Evolutionary conservation across 2,888 invertebrate species (phyloP), one percentile per base, ranked within the genome.

Genomic region (Lapara coniferarum): DNA sequence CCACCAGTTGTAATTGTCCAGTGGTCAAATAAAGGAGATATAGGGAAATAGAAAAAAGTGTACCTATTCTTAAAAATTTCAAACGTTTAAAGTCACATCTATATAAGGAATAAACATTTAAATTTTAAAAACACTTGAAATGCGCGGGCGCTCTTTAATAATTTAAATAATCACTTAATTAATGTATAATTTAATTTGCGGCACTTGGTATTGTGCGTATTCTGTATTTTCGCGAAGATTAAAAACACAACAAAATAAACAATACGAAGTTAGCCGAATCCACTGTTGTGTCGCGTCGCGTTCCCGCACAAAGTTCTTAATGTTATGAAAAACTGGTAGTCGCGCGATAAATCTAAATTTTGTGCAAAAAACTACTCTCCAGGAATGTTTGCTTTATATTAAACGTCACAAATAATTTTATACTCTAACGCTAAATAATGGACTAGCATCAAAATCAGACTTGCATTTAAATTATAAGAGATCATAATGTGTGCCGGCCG

Each of bases 381-480:
- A 55, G 46, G 49, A 63, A 63, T 63, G 46, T 63, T 49, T 49
- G 63, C 19, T 19, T 63, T 63, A 63, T 49, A 63, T 59, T 63
- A 49, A 49, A 63, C 13, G n/a, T 49, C 49, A 66, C 69, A 75
- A 78, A 78, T 77, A 73, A 77, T 74, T 72, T 66, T 69, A 72
- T 74, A 75, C 75, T 74, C 75, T 78, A 76, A 73, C 72, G 71
- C 53, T 75, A 83, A 79, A 82, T 79, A 80, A 80, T 75, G 77
- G 89, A 89, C 89, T 89, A 89, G 90, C 85, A 81, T 86, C 78
- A 79, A 86, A 83, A 88, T 89, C 87, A 89, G 88, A 87, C 87
- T 88, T 83, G 81, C 79, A 74, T 70, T 77, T 71, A 80, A 74
- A 73, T 51, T 56, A 67, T 66, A 67, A 51, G 76, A 78, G 79